Base-by-base conservation (phyloP, 1,140 invertebrate genomes). In the Magallana gigas region DNA sequence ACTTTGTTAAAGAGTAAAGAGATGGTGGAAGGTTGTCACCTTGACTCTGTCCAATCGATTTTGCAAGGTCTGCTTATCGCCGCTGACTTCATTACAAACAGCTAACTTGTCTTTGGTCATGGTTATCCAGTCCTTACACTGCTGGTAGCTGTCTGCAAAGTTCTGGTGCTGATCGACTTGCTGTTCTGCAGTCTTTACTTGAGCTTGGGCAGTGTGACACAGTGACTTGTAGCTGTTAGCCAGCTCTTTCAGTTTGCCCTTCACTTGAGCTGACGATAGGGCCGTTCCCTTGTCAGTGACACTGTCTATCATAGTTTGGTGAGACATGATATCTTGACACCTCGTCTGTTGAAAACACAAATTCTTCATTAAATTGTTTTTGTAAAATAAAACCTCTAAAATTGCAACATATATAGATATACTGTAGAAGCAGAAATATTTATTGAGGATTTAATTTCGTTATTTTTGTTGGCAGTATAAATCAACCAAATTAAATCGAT, bases 221-320 rank as follows among this genome's bases (percentile, higher is more conserved):
- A 97, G 96, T 91, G 98, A 97, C 16, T 98, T 94, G 0, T 97
- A 98, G 80, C 92, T 92, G 58, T 90, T 88, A 87, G 92, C 92
- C 11, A 94, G 88, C 76, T 93, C 91, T n/a, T 90, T 91, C 57
- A 94, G 88, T 90, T 92, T 93, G 85, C 90, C 91, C 81, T 92
- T 91, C 62, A 92, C 92, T 82, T 93, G 91, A n/a, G 91, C 86
- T 8, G 98, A 97, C 8, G 98, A 97, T n/a, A 99, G 95, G 83
- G 97, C 96, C 93, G 98, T 97, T 8, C 98, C 98, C 94, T 98
- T 98, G 87, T 98, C 97, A 94, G 97, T 98, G 23, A 99, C 97
- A 86, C 97, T 96, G 93, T 98, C 98, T 0, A 99, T 97, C 16
- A 99, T 94, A 57, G 96, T 96, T 94, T 98, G 97, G 95, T 99